These are phyloP conservation scores for Greenwoodochromis staneri DNA, from an alignment of 2,113 vertebrate species.

Conservation along the genomic window DNA sequence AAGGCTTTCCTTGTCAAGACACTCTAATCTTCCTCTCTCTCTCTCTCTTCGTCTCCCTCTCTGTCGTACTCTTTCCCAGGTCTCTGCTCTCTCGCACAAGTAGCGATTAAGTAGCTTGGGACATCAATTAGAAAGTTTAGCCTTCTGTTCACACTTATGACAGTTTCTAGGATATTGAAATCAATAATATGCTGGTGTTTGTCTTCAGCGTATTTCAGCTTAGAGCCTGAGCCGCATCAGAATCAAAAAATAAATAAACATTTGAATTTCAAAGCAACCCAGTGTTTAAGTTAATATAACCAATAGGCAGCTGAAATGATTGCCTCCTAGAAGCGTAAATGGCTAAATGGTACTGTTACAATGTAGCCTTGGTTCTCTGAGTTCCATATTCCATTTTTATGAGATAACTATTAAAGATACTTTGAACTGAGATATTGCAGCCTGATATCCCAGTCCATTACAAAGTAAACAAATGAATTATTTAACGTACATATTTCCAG, in stretches of 20 bases:
- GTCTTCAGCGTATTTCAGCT: not conserved
- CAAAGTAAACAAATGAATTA: not conserved
- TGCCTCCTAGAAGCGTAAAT: not conserved
- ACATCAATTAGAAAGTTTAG: conserved; percentile 54
- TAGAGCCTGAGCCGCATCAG: not conserved
- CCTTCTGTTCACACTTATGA: conserved; percentile 16
- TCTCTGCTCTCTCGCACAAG: conserved; percentile 27
- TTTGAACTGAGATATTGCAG: not conserved
- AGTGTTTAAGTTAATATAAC: not conserved
- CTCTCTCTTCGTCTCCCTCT: not conserved
- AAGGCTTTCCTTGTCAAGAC: conserved; percentile 63
- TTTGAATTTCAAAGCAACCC: not conserved
- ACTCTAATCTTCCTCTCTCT: conserved; percentile 53
- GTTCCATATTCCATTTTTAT: not conserved
- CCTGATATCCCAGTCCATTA: not conserved
- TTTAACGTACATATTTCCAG: not conserved
- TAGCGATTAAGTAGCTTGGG: conserved; percentile 40
- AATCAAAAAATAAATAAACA: not conserved
- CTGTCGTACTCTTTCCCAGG: not conserved
- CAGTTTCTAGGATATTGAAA: not conserved
- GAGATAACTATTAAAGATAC: not conserved
- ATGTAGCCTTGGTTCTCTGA: not conserved
- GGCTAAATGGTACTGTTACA: not conserved
- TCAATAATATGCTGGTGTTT: not conserved
- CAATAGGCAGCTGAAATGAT: not conserved